These are phyloP conservation scores for Palythoa caribaeorum DNA, from an alignment of 92 coral and sea anemone genomes.

Conservation along the genomic window DNA sequence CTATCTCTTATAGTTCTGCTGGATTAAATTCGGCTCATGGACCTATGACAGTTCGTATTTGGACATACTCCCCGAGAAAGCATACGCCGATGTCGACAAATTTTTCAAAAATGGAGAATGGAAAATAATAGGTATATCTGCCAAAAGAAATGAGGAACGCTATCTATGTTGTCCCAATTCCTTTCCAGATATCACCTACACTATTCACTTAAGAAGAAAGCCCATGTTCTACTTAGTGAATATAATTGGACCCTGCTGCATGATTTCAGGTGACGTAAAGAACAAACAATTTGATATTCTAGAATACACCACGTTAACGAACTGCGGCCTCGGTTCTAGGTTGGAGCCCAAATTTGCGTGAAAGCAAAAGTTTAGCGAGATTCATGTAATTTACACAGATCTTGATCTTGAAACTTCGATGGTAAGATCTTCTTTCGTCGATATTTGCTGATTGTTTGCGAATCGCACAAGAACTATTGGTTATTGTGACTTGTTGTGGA, in stretches of 20 bases:
- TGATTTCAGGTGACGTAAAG: slow-evolving; percentile 13
- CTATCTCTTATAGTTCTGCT: slow-evolving; percentile 44
- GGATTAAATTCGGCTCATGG: slow-evolving; percentile 95
- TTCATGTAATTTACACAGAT: no score
- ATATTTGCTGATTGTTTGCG: no score
- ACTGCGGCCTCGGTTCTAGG: no score
- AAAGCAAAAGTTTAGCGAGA: no score
- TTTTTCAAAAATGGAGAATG: slow-evolving; percentile 92
- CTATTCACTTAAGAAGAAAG: slow-evolving; percentile 78
- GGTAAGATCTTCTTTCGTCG: no score
- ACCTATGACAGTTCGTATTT: slow-evolving; percentile 86
- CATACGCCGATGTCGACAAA: slow-evolving; percentile 68
- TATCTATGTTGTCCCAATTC: slow-evolving; percentile 89
- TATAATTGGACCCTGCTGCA: slow-evolving; percentile 85
- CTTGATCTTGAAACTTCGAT: no score
- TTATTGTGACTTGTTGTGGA: no score
- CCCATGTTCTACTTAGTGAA: slow-evolving; percentile 86
- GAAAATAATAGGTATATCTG: slow-evolving; percentile 82
- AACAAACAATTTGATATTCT: no score
- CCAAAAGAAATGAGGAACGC: slow-evolving; percentile 66
- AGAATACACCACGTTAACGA: no score
- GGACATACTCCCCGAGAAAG: slow-evolving; percentile 75
- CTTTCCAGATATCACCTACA: slow-evolving; percentile 91
- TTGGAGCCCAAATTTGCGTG: no score
- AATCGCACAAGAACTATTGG: no score